A percentile compares a stretch with the other conserved stretches of the same genome.
phyloP scores from a whole-genome alignment of 2,797 vertebrate genomes.

The Lycodopsis pacificus region DNA sequence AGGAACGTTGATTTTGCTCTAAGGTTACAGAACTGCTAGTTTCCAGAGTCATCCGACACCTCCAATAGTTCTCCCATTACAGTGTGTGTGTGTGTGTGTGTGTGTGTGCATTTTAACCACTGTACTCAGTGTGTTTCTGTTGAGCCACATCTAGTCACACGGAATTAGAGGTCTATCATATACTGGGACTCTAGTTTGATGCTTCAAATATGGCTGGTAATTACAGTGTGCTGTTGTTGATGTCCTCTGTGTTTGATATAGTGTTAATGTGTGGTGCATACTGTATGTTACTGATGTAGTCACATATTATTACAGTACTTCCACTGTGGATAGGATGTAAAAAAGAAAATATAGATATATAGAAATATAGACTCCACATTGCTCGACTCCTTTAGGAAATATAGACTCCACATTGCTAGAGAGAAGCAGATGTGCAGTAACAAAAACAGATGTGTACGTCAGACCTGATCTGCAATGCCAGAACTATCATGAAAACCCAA shows the following conservation, averaged over 20 bases:
- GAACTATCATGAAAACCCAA: neutral
- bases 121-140: neutral
- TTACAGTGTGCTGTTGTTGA: neutral
- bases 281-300: neutral
- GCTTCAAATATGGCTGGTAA: constrained; percentile 15
- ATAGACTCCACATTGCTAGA: neutral
- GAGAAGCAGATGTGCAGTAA: constrained; percentile 21
- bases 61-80: constrained; percentile 29
- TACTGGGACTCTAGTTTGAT: neutral
- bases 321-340: neutral
- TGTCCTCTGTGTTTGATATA: neutral
- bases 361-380: neutral
- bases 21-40: constrained; percentile 26
- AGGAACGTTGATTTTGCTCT: constrained; percentile 21
- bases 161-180: constrained; percentile 15
- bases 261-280: neutral
- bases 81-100: constrained; percentile 25
- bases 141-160: neutral
- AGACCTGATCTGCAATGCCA: neutral
- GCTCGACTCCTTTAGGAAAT: neutral
- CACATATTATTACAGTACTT: neutral
- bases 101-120: constrained; percentile 10
- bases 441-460: constrained; percentile 19
- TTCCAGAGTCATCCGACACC: constrained; percentile 16
- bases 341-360: too few relatives aligned